These are phyloP conservation scores for Platygyra sinensis DNA, from an alignment of 64 coral and sea anemone genomes.

Conservation along the genomic window DNA sequence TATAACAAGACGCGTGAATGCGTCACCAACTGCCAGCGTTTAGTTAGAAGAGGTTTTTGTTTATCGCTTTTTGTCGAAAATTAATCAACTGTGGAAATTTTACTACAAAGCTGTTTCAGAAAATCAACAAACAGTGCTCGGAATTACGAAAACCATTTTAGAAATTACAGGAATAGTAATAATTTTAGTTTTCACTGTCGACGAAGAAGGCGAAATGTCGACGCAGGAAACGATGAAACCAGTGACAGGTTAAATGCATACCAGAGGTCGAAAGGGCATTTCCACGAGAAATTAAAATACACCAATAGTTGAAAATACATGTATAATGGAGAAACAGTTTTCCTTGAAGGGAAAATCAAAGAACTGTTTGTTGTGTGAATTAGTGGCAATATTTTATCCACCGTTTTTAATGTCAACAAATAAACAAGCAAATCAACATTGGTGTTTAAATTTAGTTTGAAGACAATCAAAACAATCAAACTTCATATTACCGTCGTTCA, in stretches of 20 bases:
- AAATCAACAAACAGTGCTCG: not conserved
- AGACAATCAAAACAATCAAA: too few species aligned
- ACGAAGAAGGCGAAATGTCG: too few species aligned
- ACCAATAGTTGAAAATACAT: not conserved
- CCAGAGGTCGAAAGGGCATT: too few species aligned
- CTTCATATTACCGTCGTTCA: too few species aligned
- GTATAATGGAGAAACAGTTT: not conserved
- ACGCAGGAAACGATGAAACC: too few species aligned
- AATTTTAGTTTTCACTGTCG: too few species aligned
- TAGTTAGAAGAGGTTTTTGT: not conserved
- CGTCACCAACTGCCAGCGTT: not conserved
- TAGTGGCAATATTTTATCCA: not conserved
- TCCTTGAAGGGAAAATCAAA: not conserved
- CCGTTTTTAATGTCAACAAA: not conserved
- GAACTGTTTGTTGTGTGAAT: not conserved
- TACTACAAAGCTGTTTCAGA: not conserved
- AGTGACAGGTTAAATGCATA: too few species aligned
- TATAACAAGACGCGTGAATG: conserved; percentile 8
- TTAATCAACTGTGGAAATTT: not conserved
- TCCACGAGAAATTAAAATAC: not conserved
- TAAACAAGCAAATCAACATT: not conserved
- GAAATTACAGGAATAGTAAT: not conserved
- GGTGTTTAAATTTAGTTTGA: not conserved
- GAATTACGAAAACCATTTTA: not conserved
- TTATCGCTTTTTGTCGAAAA: conserved; percentile 12